A percentile compares a stretch with the other conserved stretches of the same genome.
phyloP scores from a whole-genome alignment of 2,113 vertebrate genomes.

The Oceanites oceanicus region DNA sequence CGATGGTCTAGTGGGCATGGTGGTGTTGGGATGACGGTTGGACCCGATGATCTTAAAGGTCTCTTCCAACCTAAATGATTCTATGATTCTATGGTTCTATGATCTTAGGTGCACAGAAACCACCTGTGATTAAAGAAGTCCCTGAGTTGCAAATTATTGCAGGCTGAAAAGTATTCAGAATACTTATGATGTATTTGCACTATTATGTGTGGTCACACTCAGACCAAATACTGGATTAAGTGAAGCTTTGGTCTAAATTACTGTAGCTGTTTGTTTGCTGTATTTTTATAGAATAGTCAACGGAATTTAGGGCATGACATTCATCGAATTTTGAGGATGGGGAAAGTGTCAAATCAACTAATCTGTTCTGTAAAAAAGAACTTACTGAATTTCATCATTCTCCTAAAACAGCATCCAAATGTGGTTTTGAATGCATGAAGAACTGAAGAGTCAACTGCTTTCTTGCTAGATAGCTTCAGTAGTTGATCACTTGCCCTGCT shows the following conservation, averaged over 20 bases:
- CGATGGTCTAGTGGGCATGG: no score
- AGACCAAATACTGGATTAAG: neutral
- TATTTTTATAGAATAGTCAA: neutral
- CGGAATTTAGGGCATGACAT: neutral
- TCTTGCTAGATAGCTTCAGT: neutral
- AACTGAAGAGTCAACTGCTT: neutral
- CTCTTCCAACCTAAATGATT: no score
- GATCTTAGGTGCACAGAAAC: neutral
- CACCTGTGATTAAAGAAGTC: neutral
- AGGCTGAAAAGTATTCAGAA: neutral
- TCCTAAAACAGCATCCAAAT: neutral
- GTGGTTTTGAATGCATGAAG: neutral
- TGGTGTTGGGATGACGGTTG: no score
- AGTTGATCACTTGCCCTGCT: neutral
- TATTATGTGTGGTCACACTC: neutral
- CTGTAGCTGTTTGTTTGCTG: neutral
- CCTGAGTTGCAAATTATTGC: neutral
- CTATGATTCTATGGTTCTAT: no score
- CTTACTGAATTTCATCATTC: neutral
- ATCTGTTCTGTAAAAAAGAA: neutral
- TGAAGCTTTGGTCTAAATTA: neutral
- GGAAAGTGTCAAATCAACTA: neutral
- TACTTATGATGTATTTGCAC: neutral
- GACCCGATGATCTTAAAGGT: no score
- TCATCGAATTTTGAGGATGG: neutral